phyloP scores from a whole-genome alignment of 2,113 vertebrate species.

The Ceyx cyanopectus region DNA sequence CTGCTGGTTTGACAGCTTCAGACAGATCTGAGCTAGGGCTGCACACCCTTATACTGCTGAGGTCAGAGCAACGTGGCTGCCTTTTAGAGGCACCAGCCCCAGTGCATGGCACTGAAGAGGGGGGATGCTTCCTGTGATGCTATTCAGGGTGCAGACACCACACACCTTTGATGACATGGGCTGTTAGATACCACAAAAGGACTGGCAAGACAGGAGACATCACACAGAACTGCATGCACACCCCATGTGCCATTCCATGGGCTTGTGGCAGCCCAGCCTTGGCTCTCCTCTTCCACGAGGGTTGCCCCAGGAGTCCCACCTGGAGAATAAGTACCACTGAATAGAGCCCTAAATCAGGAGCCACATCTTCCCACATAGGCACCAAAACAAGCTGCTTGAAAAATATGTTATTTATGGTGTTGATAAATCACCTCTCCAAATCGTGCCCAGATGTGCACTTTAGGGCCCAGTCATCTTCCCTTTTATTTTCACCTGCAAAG shows the following conservation, averaged over 20 bases:
- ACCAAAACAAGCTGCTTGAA: constrained; percentile 57
- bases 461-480: constrained; percentile 62
- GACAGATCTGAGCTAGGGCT: background rate
- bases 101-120: rapidly evolving
- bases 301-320: background rate
- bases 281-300: background rate
- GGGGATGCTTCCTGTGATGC: background rate
- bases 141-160: rapidly evolving
- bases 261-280: background rate
- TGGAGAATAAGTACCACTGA: background rate
- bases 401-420: constrained; percentile 50
- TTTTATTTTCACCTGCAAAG: constrained; percentile 53
- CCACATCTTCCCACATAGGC: background rate
- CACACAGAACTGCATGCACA: rapidly evolving
- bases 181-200: background rate
- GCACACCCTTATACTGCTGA: rapidly evolving
- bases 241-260: rapidly evolving
- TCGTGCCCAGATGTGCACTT: constrained; percentile 65
- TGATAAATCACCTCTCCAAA: constrained; percentile 67
- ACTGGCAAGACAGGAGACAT: too few relatives aligned
- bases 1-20: background rate
- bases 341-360: constrained; percentile 54
- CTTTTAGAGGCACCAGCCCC: background rate
- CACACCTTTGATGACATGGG: rapidly evolving
- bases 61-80: background rate